These are phyloP conservation scores for Manis crassicaudata DNA, from an alignment of 2,797 vertebrate species.

Conservation along the genomic window DNA sequence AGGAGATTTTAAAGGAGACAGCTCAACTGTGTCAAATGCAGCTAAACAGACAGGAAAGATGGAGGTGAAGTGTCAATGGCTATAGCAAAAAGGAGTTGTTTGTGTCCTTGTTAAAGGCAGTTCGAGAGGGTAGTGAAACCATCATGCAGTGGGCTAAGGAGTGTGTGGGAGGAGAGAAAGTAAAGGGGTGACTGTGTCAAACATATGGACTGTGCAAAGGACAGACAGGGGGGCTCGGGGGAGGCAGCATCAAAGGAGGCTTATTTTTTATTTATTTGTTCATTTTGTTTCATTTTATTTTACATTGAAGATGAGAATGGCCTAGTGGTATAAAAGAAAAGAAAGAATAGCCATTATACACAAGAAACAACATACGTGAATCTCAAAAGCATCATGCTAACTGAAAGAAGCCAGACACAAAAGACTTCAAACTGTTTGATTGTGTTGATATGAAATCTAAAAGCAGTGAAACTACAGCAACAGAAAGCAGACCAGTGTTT, in stretches of 20 bases:
- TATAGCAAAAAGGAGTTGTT: neutral
- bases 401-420: neutral
- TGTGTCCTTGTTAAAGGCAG: neutral
- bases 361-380: neutral
- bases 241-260: neutral
- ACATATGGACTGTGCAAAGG: neutral
- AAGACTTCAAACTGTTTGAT: neutral
- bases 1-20: neutral
- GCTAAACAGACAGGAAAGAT: neutral
- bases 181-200: neutral
- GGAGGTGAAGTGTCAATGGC: neutral
- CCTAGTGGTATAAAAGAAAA: neutral
- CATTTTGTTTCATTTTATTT: slow-evolving; percentile 1
- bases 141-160: neutral
- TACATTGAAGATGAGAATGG: neutral
- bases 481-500: neutral
- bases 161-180: neutral
- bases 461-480: neutral
- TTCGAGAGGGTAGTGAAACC: neutral
- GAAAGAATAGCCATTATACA: neutral
- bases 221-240: neutral
- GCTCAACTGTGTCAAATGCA: neutral
- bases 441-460: neutral
- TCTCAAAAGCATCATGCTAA: neutral
- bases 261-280: neutral